These are phyloP conservation scores for Odontesthes bonariensis DNA, from an alignment of 2,113 vertebrate genomes.

Conservation along the genomic window DNA sequence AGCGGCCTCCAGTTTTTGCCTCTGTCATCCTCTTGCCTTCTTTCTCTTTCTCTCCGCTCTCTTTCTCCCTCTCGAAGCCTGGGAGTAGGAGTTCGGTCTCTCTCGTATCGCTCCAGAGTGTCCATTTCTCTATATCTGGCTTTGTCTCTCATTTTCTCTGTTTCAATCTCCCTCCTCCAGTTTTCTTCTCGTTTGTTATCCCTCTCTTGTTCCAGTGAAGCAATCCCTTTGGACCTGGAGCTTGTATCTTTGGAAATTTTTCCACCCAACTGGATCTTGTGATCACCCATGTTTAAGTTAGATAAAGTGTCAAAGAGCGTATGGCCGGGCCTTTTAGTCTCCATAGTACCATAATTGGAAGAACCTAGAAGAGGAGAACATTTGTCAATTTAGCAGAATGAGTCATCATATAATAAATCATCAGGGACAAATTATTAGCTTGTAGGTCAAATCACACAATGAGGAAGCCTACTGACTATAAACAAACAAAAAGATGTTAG, in stretches of 20 bases:
- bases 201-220: slow-evolving; percentile 55
- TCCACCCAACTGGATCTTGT: slow-evolving; percentile 66
- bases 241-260: slow-evolving; percentile 68
- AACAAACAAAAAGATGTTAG: neutral
- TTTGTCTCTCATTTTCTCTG: slow-evolving; percentile 63
- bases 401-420: too few relatives aligned
- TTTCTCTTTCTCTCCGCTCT: slow-evolving; percentile 57
- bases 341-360: slow-evolving; percentile 77
- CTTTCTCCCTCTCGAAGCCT: slow-evolving; percentile 51
- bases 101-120: slow-evolving; percentile 39
- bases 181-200: slow-evolving; percentile 56
- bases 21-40: slow-evolving; percentile 40
- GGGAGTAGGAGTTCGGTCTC: slow-evolving; percentile 20
- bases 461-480: neutral
- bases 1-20: slow-evolving; percentile 44
- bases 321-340: slow-evolving; percentile 74
- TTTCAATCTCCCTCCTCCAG: slow-evolving; percentile 55
- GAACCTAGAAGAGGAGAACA: slow-evolving; percentile 67
- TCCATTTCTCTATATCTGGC: slow-evolving; percentile 52
- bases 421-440: neutral
- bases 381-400: slow-evolving; percentile 1
- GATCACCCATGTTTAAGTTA: slow-evolving; percentile 63
- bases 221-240: slow-evolving; percentile 57
- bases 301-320: slow-evolving; percentile 63
- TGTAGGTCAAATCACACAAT: neutral